Base-by-base conservation (phyloP, 1,140 invertebrate genomes). In the Cherax quadricarinatus region DNA sequence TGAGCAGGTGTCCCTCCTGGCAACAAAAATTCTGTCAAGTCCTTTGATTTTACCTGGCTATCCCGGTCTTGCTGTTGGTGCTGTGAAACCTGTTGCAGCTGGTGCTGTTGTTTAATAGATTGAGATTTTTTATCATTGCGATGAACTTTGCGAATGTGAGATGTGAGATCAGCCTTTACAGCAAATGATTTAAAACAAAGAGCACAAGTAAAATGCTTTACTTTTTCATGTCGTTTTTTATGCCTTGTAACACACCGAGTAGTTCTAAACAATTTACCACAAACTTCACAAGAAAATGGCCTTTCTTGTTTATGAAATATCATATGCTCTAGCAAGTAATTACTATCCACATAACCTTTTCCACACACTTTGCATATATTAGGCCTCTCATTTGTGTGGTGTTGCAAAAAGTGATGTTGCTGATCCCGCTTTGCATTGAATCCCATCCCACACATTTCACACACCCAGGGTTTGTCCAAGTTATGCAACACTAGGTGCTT, bases 301-400 rank as follows among this genome's bases (percentile, higher is more conserved):
- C 96, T 96, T 87, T 95, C 94, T 49, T 95, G 94, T 0, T 94
- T 95, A 91, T 96, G 95, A 82, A 95, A 94, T 14, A 94, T 93
- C 92, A 94, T 96, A 94, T 96, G 96, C 93, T 96, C 96, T 94
- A 96, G 96, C 94, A 96, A 95, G 90, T 96, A 96, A 7, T 95
- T 95, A 83, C 95, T 96, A 94, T 96, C 96, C 91, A 96, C 96
- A 94, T 96, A 96, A 57, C 96, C 94, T 94, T 96, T 96, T 10
- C 96, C 96, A 94, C 96, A 96, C 73, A 95, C 94, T 53, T 95
- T 94, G 92, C 95, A 95, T 3, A 94, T 94, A 90, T 96, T 95
- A 10, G 94, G 94, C n/a, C 94, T 85, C 48, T 96, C 96, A 87
- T 96, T 95, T 80, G 94, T 95, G 94, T 96, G 96, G 70, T 96